These are phyloP conservation scores for Dryadula phaetusa DNA, from an alignment of 2,888 invertebrate genomes.

Conservation along the genomic window DNA sequence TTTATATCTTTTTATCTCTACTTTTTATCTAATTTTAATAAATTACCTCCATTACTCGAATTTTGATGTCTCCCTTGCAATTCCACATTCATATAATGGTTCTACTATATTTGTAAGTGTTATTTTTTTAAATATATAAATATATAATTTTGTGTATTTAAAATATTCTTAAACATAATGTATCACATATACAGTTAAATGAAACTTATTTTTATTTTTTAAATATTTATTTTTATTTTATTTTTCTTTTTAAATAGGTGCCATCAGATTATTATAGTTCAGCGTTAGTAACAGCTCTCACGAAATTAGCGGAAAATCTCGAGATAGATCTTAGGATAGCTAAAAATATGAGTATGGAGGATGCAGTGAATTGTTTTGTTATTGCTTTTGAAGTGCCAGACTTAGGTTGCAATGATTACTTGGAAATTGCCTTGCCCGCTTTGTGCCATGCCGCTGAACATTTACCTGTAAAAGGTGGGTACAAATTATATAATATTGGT, in stretches of 20 bases:
- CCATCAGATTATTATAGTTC: slow-evolving; percentile 81
- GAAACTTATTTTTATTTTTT: too few species aligned
- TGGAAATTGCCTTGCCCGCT: slow-evolving; percentile 92
- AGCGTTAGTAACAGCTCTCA: slow-evolving; percentile 90
- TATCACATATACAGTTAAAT: too few species aligned
- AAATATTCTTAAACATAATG: too few species aligned
- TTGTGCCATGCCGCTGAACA: slow-evolving; percentile 90
- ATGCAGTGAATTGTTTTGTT: slow-evolving; percentile 85
- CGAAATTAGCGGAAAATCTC: slow-evolving; percentile 88
- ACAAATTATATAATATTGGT: not conserved
- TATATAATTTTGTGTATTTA: too few species aligned
- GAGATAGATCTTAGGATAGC: slow-evolving; percentile 88
- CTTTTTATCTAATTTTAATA: too few species aligned
- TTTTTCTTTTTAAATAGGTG: slow-evolving; percentile 61
- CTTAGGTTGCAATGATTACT: slow-evolving; percentile 89
- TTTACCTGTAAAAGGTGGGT: slow-evolving; percentile 85
- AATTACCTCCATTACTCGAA: too few species aligned
- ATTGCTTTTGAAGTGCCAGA: slow-evolving; percentile 92
- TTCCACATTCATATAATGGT: too few species aligned
- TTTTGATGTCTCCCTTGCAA: too few species aligned
- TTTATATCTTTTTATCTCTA: too few species aligned
- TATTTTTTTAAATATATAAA: too few species aligned
- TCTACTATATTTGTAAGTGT: too few species aligned
- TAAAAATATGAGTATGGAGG: slow-evolving; percentile 78
- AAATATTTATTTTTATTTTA: too few species aligned